Base-by-base conservation (phyloP, 2,797 vertebrate species). In the Oreochromis mossambicus region DNA sequence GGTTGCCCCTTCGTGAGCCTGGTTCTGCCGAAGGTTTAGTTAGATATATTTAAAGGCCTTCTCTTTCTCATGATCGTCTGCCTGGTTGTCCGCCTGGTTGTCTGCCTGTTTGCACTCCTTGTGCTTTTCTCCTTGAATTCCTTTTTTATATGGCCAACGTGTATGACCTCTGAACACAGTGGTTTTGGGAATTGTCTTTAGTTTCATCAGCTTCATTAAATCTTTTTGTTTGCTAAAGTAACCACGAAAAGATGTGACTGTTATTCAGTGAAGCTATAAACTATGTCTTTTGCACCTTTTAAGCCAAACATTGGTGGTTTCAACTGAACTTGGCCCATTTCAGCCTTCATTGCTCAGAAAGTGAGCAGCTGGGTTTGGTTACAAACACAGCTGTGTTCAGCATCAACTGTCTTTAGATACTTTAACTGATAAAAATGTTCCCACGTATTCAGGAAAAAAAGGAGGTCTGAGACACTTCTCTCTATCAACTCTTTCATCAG, bases 321-420 rank as follows among this genome's bases (percentile, higher is more conserved):
- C 15, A 51, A 12, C 17, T 50, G 15, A 80, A 66, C 55, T 77
- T n/a, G 29, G 34, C 68, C 41, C 26, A 19, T 43, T 82, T 81
- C 78, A 81, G 43, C n/a, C 78, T 79, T 87, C 78, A 82, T 29
- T 83, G 77, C 79, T 58, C 81, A 79, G 70, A 78, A 50, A 63
- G n/a, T 14, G 32, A 82, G 76, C 87, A 82, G 79, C 82, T 83
- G 91, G 77, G 82, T 84, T 84, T 73, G 56, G 83, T 50, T 81
- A 50, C 75, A 77, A 83, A 88, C 63, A 55, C 90, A 88, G 77
- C 83, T 89, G 79, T 52, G 79, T 34, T 84, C 50, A 78, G 43
- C 80, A 54, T 87, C 76, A 88, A 85, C 81, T 83, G 78, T 82
- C 82, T 82, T 78, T 51, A 68, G 29, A 84, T 63, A 1, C 46